Conservation (phyloP, 1,140 invertebrate genomes). For the Capitella teleta region DNA sequence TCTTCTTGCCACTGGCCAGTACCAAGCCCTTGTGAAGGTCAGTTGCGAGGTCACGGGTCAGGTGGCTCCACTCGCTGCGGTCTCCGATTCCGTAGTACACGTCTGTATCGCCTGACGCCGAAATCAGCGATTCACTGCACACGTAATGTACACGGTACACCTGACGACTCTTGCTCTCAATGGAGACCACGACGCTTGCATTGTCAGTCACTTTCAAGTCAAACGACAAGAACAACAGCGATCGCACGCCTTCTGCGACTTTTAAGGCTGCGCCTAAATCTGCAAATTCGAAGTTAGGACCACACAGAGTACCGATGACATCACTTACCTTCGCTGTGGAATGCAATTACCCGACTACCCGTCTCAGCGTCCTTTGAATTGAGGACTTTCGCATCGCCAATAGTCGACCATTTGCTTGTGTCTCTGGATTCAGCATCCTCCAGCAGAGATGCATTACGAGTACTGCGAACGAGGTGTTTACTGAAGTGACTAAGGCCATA, state of each 20-base stretch:
- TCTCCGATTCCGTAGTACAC: slow-evolving; percentile 77
- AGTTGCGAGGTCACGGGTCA: slow-evolving; percentile 78
- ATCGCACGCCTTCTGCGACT: no score
- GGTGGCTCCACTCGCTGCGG: slow-evolving; percentile 58
- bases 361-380: no score
- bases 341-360: no score
- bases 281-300: no score
- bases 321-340: no score
- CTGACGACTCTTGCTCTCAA: slow-evolving; percentile 65
- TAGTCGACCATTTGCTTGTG: no score
- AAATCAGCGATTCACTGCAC: slow-evolving; percentile 59
- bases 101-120: slow-evolving; percentile 59
- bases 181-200: slow-evolving; percentile 62
- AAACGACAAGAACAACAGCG: slow-evolving; percentile 56
- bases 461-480: slow-evolving; percentile 54
- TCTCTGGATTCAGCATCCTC: slow-evolving; percentile 64
- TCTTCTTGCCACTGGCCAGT: slow-evolving; percentile 27
- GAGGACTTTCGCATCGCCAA: no score
- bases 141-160: slow-evolving; percentile 73
- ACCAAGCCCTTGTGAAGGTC: slow-evolving; percentile 81
- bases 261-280: no score
- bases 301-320: no score
- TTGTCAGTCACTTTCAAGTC: slow-evolving; percentile 61
- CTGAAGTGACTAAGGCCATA: slow-evolving; percentile 95
- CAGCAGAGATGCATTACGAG: slow-evolving; percentile 32